Evolutionary conservation across 2,113 vertebrate genomes (phyloP).

Genomic region (Stegostoma tigrinum): DNA sequence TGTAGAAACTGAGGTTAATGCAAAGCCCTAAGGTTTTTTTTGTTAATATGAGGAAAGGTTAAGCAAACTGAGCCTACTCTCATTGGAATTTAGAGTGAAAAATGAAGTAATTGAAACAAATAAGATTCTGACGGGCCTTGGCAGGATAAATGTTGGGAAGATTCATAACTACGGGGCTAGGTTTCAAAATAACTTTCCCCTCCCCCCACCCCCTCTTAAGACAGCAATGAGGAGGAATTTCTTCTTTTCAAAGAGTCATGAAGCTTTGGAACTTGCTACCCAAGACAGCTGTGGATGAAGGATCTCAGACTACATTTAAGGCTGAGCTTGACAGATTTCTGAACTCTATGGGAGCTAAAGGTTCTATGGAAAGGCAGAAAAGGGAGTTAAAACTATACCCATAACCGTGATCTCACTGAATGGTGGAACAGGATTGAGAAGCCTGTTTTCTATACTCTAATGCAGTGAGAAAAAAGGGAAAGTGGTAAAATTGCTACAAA

Average conservation of each 20-base stretch:
- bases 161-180: too few relatives aligned
- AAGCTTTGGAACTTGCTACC: background rate
- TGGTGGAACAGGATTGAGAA: background rate
- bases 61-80: background rate
- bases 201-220: background rate
- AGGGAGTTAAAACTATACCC: background rate
- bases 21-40: background rate
- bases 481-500: background rate
- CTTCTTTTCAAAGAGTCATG: background rate
- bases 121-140: background rate
- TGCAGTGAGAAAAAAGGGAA: background rate
- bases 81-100: too few relatives aligned
- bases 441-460: background rate
- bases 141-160: background rate
- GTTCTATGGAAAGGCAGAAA: too few relatives aligned
- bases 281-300: background rate
- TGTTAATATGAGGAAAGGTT: background rate
- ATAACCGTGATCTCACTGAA: background rate
- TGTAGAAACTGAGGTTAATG: background rate
- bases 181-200: background rate
- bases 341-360: background rate
- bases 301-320: background rate
- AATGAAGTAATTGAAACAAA: background rate
- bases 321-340: background rate
- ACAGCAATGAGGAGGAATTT: background rate